These are phyloP conservation scores for Aratinga solstitialis DNA, from an alignment of 2,797 vertebrate genomes.

Conservation along the genomic window DNA sequence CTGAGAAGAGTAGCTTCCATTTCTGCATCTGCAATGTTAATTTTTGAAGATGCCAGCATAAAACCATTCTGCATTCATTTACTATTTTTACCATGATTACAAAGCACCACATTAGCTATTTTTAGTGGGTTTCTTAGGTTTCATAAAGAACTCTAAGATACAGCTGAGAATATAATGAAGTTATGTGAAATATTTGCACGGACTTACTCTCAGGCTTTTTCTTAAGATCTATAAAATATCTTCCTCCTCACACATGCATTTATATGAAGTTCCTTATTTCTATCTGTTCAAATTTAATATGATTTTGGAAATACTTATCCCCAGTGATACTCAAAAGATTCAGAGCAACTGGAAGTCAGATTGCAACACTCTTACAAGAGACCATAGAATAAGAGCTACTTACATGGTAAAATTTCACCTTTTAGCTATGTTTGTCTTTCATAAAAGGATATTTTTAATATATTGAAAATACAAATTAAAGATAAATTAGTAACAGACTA, in stretches of 20 bases:
- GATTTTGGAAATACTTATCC: neutral
- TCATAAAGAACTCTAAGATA: neutral
- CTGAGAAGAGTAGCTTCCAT: neutral
- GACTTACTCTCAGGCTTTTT: neutral
- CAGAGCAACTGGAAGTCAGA: neutral
- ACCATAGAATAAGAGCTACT: neutral
- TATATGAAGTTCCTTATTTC: neutral
- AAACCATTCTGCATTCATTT: neutral
- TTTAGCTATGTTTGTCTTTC: neutral
- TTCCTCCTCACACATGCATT: neutral
- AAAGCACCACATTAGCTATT: neutral
- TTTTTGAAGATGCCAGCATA: conserved; percentile 20
- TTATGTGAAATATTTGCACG: neutral
- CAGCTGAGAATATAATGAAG: neutral
- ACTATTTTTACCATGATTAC: neutral
- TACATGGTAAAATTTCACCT: neutral
- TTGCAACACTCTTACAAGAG: neutral
- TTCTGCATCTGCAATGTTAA: neutral
- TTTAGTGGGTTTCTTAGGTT: neutral
- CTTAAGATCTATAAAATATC: neutral
- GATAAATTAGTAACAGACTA: neutral
- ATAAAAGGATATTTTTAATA: neutral
- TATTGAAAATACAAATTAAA: neutral
- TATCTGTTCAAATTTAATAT: neutral
- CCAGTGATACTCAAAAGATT: neutral